Base-by-base conservation (phyloP, 2,888 invertebrate species). In the Sinelater perroti region DNA sequence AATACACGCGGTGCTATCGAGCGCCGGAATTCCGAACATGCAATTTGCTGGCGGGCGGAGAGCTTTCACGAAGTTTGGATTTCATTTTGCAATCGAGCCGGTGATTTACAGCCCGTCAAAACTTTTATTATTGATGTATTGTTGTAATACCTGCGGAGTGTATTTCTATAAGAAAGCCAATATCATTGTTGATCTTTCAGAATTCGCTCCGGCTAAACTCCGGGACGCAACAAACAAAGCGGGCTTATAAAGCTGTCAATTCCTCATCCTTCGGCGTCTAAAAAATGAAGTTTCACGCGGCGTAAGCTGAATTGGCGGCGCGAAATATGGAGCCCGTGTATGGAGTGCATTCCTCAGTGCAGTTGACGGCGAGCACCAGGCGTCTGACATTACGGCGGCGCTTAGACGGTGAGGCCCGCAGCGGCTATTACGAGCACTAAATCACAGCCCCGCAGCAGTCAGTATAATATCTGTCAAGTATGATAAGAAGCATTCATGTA, bases 401-500 rank as follows among this genome's bases (percentile, higher is more conserved):
- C 40, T 63, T 54, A 65, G 67, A 58, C 66, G 64, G 71, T 70
- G 67, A 67, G 63, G 45, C 51, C 42, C 52, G 30, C 17, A 31
- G 36, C 38, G 40, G 42, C 47, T 49, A 56, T 62, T 66, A 49
- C 38, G 45, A 53, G 51, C 46, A 44, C 56, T 59, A 60, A 66
- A 62, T 73, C 74, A 74, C 75, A 72, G 70, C 73, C 73, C 46
- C 68, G 50, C 66, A 53, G 47, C 69, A 65, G 63, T 66, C 67
- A 68, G 69, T 70, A 75, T 74, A 77, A 75, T 76, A 77, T 75
- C 75, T 76, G 77, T 77, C 77, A 77, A 75, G 72, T 75, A 72
- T 76, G 75, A 76, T 78, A 75, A 76, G 75, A 71, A 74, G 76
- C 75, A 76, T 75, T 75, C 75, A 70, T 75, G 76, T 77, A 76